These are phyloP conservation scores for Helicolenus hilgendorfi DNA, from an alignment of 2,797 vertebrate species.

Conservation along the genomic window DNA sequence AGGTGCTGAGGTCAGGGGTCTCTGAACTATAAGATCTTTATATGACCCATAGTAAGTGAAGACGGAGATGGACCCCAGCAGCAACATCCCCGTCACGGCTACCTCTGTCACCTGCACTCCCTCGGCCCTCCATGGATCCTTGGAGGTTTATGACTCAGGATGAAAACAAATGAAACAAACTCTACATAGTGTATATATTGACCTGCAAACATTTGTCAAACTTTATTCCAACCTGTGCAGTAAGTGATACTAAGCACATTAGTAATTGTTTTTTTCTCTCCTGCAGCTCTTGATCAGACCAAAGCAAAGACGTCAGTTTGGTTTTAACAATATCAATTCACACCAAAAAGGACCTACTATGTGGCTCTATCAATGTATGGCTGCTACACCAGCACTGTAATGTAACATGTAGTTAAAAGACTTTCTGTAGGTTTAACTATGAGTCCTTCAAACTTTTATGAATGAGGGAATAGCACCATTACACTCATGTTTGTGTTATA, in stretches of 20 bases:
- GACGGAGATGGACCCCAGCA: conserved; percentile 90
- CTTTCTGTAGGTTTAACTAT: conserved; percentile 39
- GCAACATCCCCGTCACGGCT: conserved; percentile 82
- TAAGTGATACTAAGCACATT: background rate
- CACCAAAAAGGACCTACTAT: conserved; percentile 60
- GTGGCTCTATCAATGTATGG: conserved; percentile 49
- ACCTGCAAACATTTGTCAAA: background rate
- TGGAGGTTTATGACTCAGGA: conserved; percentile 96
- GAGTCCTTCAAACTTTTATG: background rate
- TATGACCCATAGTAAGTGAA: background rate
- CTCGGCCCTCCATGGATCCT: conserved; percentile 92
- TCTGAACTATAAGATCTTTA: background rate
- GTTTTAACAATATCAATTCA: conserved; percentile 90
- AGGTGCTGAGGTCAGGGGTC: background rate
- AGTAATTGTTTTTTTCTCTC: conserved; percentile 37
- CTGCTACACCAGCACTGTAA: conserved; percentile 79
- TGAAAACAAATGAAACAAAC: background rate
- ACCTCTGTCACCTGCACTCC: conserved; percentile 93
- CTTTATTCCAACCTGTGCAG: background rate
- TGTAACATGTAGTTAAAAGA: conserved; percentile 61
- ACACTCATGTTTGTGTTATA: background rate
- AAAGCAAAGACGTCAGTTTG: conserved; percentile 95
- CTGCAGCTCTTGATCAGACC: conserved; percentile 94
- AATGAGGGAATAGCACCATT: conserved; percentile 17
- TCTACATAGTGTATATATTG: background rate